phyloP scores from a whole-genome alignment of 2,113 vertebrate genomes.

The Crotalus tigris region DNA sequence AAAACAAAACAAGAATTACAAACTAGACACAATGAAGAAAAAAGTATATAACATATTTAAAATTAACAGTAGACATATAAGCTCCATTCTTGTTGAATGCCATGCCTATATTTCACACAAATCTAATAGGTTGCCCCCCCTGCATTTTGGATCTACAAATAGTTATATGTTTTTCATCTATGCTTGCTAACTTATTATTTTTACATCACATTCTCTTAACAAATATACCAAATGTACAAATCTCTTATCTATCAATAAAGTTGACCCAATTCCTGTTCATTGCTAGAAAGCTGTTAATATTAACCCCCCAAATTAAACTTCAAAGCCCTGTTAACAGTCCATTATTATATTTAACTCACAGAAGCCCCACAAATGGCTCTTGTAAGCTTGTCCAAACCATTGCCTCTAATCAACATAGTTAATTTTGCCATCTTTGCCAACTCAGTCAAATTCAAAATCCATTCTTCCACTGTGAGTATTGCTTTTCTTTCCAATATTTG shows the following conservation, averaged over 20 bases:
- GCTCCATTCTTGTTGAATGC: background rate
- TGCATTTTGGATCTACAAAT: background rate
- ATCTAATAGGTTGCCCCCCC: background rate
- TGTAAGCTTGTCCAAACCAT: background rate
- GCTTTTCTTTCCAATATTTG: background rate
- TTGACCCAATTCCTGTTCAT: background rate
- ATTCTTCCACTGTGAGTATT: background rate
- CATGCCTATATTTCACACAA: background rate
- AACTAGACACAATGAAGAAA: background rate
- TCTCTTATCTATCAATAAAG: background rate
- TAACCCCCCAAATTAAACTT: background rate
- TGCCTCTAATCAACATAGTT: background rate
- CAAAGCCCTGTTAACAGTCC: background rate
- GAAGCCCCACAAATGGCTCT: background rate
- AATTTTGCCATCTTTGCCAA: background rate
- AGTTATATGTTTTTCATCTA: background rate
- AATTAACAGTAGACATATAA: background rate
- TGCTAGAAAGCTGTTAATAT: background rate
- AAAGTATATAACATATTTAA: background rate
- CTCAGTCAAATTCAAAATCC: background rate
- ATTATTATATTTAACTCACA: background rate
- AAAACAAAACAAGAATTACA: background rate
- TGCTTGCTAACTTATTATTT: background rate
- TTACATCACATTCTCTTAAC: background rate
- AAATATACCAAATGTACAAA: background rate